These are phyloP conservation scores for Selene dorsalis DNA, from an alignment of 2,797 vertebrate species.

Conservation along the genomic window DNA sequence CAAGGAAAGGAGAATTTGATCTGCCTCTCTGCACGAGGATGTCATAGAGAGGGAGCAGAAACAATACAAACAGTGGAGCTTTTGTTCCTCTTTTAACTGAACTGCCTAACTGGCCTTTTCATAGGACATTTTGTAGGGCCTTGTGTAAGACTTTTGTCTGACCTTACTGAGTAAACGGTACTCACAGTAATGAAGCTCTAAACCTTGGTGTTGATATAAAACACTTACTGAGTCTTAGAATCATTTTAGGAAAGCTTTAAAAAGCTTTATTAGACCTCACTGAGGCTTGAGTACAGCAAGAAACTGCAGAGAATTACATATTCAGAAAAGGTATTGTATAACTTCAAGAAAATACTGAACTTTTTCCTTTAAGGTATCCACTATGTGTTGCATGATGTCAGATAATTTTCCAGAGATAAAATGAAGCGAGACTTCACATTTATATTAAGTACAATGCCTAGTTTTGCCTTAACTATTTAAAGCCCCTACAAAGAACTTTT, in stretches of 20 bases:
- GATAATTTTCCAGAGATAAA: background rate
- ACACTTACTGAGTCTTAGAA: background rate
- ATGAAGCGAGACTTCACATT: background rate
- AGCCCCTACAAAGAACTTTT: too few relatives aligned
- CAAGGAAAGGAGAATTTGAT: constrained; percentile 25
- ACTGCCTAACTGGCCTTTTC: constrained; percentile 30
- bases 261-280: too few relatives aligned
- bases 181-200: background rate
- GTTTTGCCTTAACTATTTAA: background rate
- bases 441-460: background rate
- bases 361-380: background rate
- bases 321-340: too few relatives aligned
- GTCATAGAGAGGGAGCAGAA: constrained; percentile 14
- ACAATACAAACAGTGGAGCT: constrained; percentile 25
- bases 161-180: constrained; percentile 14
- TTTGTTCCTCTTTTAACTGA: constrained; percentile 54
- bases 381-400: background rate
- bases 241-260: background rate
- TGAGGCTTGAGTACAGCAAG: too few relatives aligned
- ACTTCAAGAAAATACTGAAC: background rate
- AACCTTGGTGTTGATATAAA: background rate
- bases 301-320: too few relatives aligned
- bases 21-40: constrained; percentile 33
- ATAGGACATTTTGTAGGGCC: background rate
- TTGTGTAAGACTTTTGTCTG: constrained; percentile 17